Percentiles rank a stretch among this genome's conserved stretches.
Conservation (phyloP, 2,797 vertebrate genomes). For the Alcedo quadribrachys region DNA sequence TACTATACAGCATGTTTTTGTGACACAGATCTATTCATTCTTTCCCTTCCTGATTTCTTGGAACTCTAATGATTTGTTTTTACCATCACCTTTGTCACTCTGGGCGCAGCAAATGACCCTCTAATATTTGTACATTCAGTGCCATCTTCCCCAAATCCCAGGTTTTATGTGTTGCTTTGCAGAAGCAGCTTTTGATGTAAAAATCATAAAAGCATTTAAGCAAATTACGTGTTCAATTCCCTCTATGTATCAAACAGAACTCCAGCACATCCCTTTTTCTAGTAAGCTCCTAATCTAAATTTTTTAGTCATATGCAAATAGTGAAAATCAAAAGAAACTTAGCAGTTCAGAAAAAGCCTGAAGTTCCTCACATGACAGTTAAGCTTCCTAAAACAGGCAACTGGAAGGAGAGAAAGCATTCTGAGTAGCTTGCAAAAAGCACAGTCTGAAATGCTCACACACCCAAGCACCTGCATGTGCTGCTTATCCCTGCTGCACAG, state of each 20-base stretch:
- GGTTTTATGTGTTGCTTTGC: not conserved
- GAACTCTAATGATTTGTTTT: not conserved
- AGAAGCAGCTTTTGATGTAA: not conserved
- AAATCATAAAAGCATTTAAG: not conserved
- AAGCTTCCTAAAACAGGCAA: not conserved
- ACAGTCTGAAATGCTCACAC: too few relatives aligned
- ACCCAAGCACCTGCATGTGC: too few relatives aligned
- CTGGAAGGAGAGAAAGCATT: not conserved
- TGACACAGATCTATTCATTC: not conserved
- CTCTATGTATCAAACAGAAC: not conserved
- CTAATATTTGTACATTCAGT: not conserved
- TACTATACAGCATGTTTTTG: not conserved
- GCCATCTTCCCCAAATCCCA: not conserved
- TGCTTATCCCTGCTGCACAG: too few relatives aligned
- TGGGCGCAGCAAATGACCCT: not conserved
- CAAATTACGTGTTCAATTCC: slow-evolving; percentile 6
- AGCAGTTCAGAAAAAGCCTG: not conserved
- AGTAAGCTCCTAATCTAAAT: slow-evolving; percentile 2
- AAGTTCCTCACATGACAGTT: not conserved
- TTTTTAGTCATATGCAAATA: slow-evolving; percentile 24
- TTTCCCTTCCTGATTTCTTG: not conserved
- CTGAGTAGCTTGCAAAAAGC: too few relatives aligned
- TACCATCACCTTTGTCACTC: not conserved
- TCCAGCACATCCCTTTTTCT: not conserved
- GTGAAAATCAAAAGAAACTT: slow-evolving; percentile 8